Base-by-base conservation (phyloP, 2,888 invertebrate genomes). In the Volucella inanis region DNA sequence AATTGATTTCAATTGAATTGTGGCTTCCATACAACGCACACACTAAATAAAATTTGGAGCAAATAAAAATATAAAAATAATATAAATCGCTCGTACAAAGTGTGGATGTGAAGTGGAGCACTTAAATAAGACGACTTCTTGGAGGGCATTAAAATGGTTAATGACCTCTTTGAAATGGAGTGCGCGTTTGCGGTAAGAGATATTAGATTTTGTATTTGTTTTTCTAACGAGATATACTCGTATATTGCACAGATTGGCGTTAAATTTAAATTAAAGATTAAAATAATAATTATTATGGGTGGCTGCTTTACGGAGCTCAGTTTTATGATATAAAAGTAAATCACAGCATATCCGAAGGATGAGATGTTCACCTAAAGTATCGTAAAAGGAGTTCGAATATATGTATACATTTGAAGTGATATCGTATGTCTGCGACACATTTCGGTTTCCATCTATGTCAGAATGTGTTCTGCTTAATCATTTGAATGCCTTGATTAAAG, bases 61-160 rank as follows among this genome's bases (percentile, higher is more conserved):
- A 31, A 6, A 31, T 31, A 6, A 31, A 31, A 31, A 6, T 31
- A 6, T 31, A 31, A 31, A 31, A 31, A 6, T 31, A 50, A 62
- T 22, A 55, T 50, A 55, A 71, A 45, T 43, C 45, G 47, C 59
- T 70, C 50, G 39, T 15, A 15, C 62, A 64, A 50, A 47, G 67
- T 54, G 14, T 68, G 80, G 50, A 39, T 55, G 45, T 83, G 68
- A 78, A 83, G 82, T 83, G 78, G 82, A 83, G 54, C 82, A 78
- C 82, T 78, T 71, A 64, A 83, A 45, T 72, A 72, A 72, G 78
- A 61, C 72, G 61, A 83, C 82, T 83, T 83, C 82, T 78, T 83
- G 68, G 68, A 70, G 82, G 82, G 82, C 78, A 83, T 68, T 82
- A 57, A 80, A 75, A 82, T 72, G 82, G 82, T 82, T 77, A 83